Evolutionary conservation across 2,113 vertebrate genomes (phyloP), one percentile per base, ranked within the genome.

Genomic region (Atlantisia rogersi): DNA sequence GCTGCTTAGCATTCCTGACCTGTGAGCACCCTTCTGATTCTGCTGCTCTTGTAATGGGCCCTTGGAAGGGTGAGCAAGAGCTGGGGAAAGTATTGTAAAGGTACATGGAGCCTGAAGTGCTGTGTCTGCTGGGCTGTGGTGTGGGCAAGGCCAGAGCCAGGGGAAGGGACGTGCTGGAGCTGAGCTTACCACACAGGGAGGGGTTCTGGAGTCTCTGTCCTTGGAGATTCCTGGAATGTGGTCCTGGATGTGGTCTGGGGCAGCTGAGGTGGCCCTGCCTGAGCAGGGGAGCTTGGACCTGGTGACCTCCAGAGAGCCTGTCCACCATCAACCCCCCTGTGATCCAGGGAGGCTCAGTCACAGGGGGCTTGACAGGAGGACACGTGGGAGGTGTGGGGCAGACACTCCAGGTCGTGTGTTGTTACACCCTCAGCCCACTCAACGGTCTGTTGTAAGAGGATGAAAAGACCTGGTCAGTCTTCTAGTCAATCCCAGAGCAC

Each of bases 91-190:
- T 39, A 10, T 32, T 52, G 44, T 20, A 7, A 19, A 37, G 15
- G 24, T 7, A 10, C 6, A 2, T 35, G 22, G 50, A 32, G 22
- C 37, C 59, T 58, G 18, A 29, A 64, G 5, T 22, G 35, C 21
- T 0, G 2, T 10, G 21, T 29, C 16, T 39, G 35, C 42, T 11
- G 4, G 15, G n/a, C 68, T 21, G 1, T 21, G 59, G 5, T 8
- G 53, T 16, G 42, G 32, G 62, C 18, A 31, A 8, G 71, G 53
- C 26, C 18, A 7, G 32, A 44, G 68, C 29, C n/a, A 55, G 29
- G 28, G 28, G 26, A 32, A 15, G 35, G 29, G 31, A 9, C 29
- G 40, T 48, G 65, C 31, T 4, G 19, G 62, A 53, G 46, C 32
- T 53, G 37, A 26, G 10, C 29, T 17, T 60, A 12, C 29, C 9